Percentiles rank a stretch among this genome's conserved stretches.
These are phyloP conservation scores for Entomyzon cyanotis DNA, from an alignment of 2,113 vertebrate species.

Conservation along the genomic window DNA sequence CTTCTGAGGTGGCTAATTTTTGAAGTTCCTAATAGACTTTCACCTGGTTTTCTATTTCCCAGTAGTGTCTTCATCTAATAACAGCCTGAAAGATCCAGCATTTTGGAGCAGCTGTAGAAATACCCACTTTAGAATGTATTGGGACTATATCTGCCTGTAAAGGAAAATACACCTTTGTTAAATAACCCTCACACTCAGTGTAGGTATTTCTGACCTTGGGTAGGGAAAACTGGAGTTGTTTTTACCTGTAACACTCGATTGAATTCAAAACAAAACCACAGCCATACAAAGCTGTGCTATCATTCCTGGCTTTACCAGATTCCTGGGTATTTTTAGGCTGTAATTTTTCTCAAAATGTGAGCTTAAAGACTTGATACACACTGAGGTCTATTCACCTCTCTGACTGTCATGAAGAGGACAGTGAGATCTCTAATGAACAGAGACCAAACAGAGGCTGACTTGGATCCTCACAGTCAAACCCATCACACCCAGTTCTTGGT, in stretches of 20 bases:
- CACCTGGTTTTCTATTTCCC: background rate
- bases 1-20: background rate
- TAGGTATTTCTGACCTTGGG: background rate
- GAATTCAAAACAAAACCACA: background rate
- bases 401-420: background rate
- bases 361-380: background rate
- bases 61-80: background rate
- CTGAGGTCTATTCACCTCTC: background rate
- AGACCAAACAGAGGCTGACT: background rate
- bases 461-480: background rate
- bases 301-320: background rate
- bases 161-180: background rate
- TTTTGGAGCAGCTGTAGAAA: background rate
- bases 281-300: background rate
- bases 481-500: rapidly evolving
- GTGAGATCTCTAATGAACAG: background rate
- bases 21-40: background rate
- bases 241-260: background rate
- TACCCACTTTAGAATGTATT: background rate
- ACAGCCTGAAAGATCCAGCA: background rate
- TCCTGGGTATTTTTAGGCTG: background rate
- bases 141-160: background rate
- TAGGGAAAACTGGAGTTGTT: background rate
- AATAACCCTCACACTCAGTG: background rate
- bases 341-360: background rate